Base-by-base conservation (phyloP, 2,113 vertebrate genomes). In the Trogon melanurus region DNA sequence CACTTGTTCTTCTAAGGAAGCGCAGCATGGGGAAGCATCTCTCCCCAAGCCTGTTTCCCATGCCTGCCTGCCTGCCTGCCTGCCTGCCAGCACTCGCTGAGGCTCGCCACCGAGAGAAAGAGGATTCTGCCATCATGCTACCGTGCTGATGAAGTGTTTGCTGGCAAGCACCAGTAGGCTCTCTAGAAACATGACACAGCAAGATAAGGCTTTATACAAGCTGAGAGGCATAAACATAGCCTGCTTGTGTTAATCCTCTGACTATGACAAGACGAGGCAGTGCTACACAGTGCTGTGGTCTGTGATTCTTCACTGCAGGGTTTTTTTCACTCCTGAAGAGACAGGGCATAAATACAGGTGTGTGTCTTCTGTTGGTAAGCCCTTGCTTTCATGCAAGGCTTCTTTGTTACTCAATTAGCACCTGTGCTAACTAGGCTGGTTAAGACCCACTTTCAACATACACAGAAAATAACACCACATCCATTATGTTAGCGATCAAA, bases 401-500 rank as follows among this genome's bases (percentile, higher is more conserved):
- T 73, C 75, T 65, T 54, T 65, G 56, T 76, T 74, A 93, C 88
- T 94, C 95, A 97, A 60, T 97, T 98, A 97, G 60, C 79, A 95
- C 70, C 38, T 5, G 1, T 54, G 44, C 38, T 95, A 94, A 97
- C 93, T 95, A 74, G 76, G 50, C 70, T 93, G 51, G 61, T 91
- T 93, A 95, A 97, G 74, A 85, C 57, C 32, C 76, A 76, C 89
- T 95, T 96, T 79, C 80, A 79, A 76, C 44, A 54, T 53, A 91
- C 90, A 89, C 51, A 73, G 81, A 97, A 96, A 97, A 92, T 85
- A 97, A 95, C 47, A 94, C 56, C 67, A 88, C 74, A 96, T 83
- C 67, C 76, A 91, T 95, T 96, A 95, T 85, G 91, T 72, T 72
- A 88, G 36, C 2, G 16, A 97, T 97, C 95, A 97, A 97, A 98